Conservation (phyloP, 92 coral and sea anemone genomes). For the Blastomussa wellsi region DNA sequence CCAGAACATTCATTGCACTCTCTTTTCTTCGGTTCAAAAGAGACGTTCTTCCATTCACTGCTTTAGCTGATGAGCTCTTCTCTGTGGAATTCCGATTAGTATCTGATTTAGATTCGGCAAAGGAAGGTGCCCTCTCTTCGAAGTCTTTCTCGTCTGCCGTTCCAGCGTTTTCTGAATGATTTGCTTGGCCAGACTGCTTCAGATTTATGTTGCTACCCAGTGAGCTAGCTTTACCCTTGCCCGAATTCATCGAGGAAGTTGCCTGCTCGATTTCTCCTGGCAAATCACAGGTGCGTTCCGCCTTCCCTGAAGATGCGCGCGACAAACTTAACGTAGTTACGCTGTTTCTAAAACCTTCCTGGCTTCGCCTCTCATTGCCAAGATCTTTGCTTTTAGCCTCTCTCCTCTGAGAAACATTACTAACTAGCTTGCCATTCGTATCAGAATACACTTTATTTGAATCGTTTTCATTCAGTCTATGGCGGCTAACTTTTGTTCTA, state of each 20-base stretch:
- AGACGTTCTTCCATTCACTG: background rate
- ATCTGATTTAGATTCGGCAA: background rate
- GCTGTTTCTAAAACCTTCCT: background rate
- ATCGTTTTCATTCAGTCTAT: background rate
- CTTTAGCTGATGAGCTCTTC: background rate
- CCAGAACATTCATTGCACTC: background rate
- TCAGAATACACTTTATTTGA: background rate
- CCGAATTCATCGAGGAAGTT: background rate
- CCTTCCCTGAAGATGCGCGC: background rate
- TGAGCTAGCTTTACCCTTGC: background rate
- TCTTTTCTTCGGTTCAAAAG: slow-evolving; percentile 2
- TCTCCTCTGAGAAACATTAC: background rate
- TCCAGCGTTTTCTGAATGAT: background rate
- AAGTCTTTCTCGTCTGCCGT: background rate
- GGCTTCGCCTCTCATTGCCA: background rate
- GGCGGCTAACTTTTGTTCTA: background rate
- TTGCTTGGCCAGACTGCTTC: background rate
- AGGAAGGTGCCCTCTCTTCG: slow-evolving; percentile 4
- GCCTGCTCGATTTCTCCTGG: background rate
- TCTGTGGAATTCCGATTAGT: background rate
- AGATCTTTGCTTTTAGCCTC: background rate
- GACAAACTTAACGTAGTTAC: background rate
- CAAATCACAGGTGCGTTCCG: background rate
- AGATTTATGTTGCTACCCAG: background rate
- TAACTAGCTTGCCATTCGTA: background rate